Evolutionary conservation across 1,140 invertebrate genomes (phyloP).

Genomic region (Drosophila nebulosa): DNA sequence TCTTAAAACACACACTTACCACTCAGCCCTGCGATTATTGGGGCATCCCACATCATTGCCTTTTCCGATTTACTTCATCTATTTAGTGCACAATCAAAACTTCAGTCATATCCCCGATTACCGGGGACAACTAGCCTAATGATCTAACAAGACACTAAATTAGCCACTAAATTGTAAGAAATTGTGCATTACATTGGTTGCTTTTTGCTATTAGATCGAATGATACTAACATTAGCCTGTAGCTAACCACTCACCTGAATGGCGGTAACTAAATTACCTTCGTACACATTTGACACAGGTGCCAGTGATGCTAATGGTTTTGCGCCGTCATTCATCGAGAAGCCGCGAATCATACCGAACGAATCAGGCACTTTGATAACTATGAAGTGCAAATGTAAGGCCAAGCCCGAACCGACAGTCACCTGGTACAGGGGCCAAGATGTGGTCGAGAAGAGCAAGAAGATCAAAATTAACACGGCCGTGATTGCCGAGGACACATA

Average conservation of each 20-base stretch:
- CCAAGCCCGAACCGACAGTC: conserved; percentile 93
- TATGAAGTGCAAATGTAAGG: conserved; percentile 97
- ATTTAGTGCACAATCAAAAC: too few species aligned
- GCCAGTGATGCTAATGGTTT: conserved; percentile 93
- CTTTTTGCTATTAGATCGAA: background rate
- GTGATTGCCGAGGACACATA: conserved; percentile 92
- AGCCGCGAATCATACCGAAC: conserved; percentile 98
- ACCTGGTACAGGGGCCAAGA: conserved; percentile 95
- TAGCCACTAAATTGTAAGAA: too few species aligned
- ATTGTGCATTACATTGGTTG: too few species aligned
- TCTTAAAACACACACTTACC: background rate
- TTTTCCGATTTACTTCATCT: too few species aligned
- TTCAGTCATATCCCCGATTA: too few species aligned
- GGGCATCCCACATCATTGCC: too few species aligned
- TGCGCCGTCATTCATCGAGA: conserved; percentile 97
- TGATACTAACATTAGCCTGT: background rate
- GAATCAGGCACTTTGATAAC: conserved; percentile 96
- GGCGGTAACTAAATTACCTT: background rate
- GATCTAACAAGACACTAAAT: too few species aligned
- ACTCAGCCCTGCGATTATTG: too few species aligned
- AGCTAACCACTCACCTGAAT: background rate
- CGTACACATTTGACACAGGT: conserved; percentile 82
- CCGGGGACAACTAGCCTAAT: too few species aligned
- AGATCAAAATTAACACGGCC: conserved; percentile 90
- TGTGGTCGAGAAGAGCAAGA: conserved; percentile 91